Base-by-base conservation (phyloP, 2,113 vertebrate species). In the Dasyprocta punctata region DNA sequence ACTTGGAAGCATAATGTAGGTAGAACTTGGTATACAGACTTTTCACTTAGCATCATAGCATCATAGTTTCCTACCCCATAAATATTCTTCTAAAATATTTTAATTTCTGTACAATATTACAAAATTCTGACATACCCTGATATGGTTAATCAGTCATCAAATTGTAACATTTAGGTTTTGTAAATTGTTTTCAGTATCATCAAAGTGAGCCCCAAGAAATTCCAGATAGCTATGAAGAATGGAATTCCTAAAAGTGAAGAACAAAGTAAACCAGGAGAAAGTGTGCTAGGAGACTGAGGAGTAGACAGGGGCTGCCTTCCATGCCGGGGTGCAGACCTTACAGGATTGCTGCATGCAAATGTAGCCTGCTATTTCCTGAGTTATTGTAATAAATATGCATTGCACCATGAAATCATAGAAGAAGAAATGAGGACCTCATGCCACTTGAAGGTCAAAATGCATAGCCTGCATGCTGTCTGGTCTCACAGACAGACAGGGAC, bases 71-170 rank as follows among this genome's bases (percentile, higher is more conserved):
- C 56, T 81, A 87, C 16, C 36, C 12, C 33, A 65, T 86, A 93
- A 73, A 54, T 93, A 61, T 75, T 87, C 93, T 85, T 44, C 17
- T 13, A 61, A 81, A 95, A 86, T 24, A 82, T 86, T 58, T 77
- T 73, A 92, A 86, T 44, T 92, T 77, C 65, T 97, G 16, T 19
- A 77, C 61, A 96, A n/a, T 63, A 61, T 89, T 86, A 67, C 52
- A 96, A 85, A 93, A 92, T 82, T 77, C 4, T 86, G 38, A 49
- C 22, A 86, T 36, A 91, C 20, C 33, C 58, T 61, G 30, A 81
- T 67, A 65, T 13, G 26, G n/a, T 92, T 83, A 95, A 26, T 44
- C 30, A 9, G n/a, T 38, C 22, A 63, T 9, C n/a, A 95, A 63
- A 86, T 82, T 93, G 38, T 33, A 52, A 36, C 33, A 41, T 19